Evolutionary conservation across 2,113 vertebrate species (phyloP).

Genomic region (Cynopterus brachyotis): DNA sequence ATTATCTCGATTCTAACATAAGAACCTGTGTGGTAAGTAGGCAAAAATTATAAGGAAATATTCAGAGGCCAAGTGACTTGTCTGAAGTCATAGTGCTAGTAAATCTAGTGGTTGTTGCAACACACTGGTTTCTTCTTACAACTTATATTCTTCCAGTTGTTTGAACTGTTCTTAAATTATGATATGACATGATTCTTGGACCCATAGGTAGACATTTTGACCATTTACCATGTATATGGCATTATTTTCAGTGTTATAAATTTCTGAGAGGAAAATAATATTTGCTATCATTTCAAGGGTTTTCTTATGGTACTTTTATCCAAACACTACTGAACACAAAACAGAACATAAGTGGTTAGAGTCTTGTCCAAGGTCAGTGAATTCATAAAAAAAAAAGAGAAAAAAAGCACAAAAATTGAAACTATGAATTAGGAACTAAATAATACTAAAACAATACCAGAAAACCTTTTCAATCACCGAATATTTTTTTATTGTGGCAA

Average conservation of each 20-base stretch:
- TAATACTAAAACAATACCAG: neutral
- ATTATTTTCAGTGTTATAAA: neutral
- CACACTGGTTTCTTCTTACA: neutral
- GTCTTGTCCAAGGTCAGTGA: neutral
- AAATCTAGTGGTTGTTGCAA: neutral
- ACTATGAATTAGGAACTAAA: slow-evolving; percentile 20
- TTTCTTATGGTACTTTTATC: neutral
- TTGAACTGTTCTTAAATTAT: slow-evolving; percentile 32
- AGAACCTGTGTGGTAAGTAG: neutral
- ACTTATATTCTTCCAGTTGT: neutral
- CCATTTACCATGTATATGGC: neutral
- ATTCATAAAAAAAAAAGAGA: neutral
- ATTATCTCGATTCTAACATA: neutral
- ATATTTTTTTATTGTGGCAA: slow-evolving; percentile 5
- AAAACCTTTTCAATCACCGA: neutral
- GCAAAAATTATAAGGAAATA: slow-evolving; percentile 13
- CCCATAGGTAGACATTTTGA: neutral
- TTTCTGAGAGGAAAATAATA: slow-evolving; percentile 44
- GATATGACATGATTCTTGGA: neutral
- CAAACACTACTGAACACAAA: slow-evolving; percentile 46
- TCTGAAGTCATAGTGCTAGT: neutral
- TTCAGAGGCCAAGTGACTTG: neutral
- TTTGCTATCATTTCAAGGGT: neutral
- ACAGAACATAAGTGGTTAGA: neutral
- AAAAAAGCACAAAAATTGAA: neutral